Conservation (phyloP, 2,797 vertebrate species). For the Phoxinus dragarum region DNA sequence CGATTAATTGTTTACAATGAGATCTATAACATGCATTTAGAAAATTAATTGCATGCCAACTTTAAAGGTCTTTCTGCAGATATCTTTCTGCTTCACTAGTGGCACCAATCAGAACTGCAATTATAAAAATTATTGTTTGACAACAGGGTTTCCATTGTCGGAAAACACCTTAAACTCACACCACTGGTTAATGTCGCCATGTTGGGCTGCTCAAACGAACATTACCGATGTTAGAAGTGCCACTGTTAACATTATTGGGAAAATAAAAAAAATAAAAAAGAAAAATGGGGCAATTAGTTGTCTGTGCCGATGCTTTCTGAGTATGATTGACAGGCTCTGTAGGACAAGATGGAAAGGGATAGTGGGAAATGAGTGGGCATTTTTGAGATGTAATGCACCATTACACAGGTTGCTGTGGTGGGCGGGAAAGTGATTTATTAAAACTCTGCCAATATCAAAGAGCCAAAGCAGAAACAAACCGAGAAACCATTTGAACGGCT, state of each 20-base stretch:
- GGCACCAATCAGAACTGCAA: background rate
- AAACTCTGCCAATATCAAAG: slow-evolving; percentile 1
- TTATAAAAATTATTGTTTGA: background rate
- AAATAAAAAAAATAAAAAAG: background rate
- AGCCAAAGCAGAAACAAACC: background rate
- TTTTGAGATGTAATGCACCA: background rate
- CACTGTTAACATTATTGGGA: background rate
- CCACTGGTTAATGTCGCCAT: background rate
- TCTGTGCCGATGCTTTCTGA: background rate
- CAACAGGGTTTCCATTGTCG: background rate
- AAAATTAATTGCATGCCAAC: background rate
- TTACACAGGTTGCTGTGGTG: background rate
- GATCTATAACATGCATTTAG: background rate
- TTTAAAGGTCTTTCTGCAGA: background rate
- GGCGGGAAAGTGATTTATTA: background rate
- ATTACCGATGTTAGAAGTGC: background rate
- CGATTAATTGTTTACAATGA: background rate
- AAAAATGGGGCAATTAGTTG: background rate
- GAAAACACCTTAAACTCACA: background rate
- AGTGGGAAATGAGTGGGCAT: background rate
- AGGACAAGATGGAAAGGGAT: background rate
- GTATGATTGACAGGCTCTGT: background rate
- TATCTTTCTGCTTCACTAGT: background rate
- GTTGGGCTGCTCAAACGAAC: background rate
- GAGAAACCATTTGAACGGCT: background rate